Percentiles rank a stretch among this genome's conserved stretches.
Evolutionary conservation across 2,888 invertebrate genomes (phyloP).

Genomic region (Habrosyne pyritoides): DNA sequence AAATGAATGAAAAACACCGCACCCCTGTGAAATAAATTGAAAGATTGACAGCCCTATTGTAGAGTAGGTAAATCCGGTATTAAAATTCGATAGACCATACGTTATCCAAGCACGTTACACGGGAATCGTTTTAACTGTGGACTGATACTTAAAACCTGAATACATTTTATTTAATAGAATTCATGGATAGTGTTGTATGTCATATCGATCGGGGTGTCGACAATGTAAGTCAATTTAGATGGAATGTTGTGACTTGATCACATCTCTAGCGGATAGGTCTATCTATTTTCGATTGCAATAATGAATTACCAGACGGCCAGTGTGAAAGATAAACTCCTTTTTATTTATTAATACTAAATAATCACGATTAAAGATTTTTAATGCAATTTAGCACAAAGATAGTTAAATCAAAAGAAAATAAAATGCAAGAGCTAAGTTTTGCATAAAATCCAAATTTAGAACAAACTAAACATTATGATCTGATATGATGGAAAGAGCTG

Average conservation of each 20-base stretch:
- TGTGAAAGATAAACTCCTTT: too few relatives aligned
- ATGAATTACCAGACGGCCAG: too few relatives aligned
- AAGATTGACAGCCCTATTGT: conserved; percentile 26
- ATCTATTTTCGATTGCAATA: not conserved
- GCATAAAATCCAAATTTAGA: too few relatives aligned
- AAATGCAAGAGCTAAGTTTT: too few relatives aligned
- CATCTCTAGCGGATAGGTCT: not conserved
- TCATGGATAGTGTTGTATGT: not conserved
- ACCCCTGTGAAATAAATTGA: not conserved
- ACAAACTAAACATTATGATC: too few relatives aligned
- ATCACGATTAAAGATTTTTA: too few relatives aligned
- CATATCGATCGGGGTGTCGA: not conserved
- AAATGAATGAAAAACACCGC: not conserved
- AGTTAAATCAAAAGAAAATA: too few relatives aligned
- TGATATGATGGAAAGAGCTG: too few relatives aligned
- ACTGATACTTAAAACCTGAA: conserved; percentile 30
- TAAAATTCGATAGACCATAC: conserved; percentile 75
- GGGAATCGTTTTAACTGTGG: conserved; percentile 75
- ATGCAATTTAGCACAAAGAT: too few relatives aligned
- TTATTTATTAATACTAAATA: too few relatives aligned
- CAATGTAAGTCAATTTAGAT: not conserved
- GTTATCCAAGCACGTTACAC: conserved; percentile 67
- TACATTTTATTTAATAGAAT: conserved; percentile 40
- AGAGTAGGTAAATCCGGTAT: conserved; percentile 71
- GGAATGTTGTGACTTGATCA: not conserved